phyloP scores from a whole-genome alignment of 2,888 invertebrate genomes.

The Mythimna albipuncta region DNA sequence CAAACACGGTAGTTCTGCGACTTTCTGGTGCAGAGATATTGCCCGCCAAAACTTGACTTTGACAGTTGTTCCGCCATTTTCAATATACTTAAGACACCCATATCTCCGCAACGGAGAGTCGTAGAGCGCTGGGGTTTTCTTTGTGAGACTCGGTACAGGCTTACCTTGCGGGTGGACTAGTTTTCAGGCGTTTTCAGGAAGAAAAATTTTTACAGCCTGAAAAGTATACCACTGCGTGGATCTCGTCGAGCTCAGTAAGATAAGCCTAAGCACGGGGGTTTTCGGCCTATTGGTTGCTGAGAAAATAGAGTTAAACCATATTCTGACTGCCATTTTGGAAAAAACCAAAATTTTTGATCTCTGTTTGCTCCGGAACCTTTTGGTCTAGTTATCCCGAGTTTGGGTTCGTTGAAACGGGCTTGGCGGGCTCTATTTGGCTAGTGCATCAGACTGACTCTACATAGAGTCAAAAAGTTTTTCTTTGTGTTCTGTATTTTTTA shows the following conservation, averaged over 20 bases:
- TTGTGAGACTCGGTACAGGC: background rate
- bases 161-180: too few species aligned
- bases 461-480: too few species aligned
- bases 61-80: conserved; percentile 1
- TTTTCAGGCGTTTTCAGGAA: background rate
- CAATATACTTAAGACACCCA: background rate
- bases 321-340: background rate
- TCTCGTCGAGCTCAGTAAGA: background rate
- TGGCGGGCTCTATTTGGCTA: background rate
- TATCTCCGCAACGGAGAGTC: background rate
- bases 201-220: background rate
- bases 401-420: background rate
- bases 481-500: too few species aligned
- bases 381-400: background rate
- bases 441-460: background rate
- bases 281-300: background rate
- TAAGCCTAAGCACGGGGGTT: background rate
- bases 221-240: background rate
- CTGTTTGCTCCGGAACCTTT: background rate
- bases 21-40: background rate
- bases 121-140: background rate
- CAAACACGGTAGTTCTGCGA: background rate
- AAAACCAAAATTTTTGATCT: too few species aligned
- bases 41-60: background rate
- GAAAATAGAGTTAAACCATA: background rate